Evolutionary conservation across 2,113 vertebrate species (phyloP).

Genomic region (Ivindomyrus marchei): DNA sequence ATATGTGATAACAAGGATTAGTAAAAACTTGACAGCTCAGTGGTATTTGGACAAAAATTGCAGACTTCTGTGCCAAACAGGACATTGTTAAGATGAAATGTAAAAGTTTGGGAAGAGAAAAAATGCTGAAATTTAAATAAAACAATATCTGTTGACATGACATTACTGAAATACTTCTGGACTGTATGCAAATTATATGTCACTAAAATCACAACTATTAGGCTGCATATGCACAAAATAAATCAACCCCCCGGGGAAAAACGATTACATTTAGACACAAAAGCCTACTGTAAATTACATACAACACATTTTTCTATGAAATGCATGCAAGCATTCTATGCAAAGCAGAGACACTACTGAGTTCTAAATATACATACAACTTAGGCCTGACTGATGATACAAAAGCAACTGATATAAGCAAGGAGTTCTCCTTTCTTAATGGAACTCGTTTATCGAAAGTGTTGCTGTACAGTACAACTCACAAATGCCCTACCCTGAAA

Average conservation of each 20-base stretch:
- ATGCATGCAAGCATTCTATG: background rate
- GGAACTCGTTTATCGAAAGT: background rate
- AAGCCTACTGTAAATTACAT: background rate
- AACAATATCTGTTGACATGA: background rate
- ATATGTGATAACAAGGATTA: background rate
- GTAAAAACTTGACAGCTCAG: background rate
- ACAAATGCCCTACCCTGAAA: background rate
- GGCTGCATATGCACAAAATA: background rate
- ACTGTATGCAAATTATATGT: background rate
- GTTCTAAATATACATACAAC: background rate
- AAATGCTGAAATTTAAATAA: background rate
- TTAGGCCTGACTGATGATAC: background rate
- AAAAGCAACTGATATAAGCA: background rate
- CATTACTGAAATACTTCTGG: background rate
- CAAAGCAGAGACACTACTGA: background rate
- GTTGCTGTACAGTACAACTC: background rate
- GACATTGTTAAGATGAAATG: background rate
- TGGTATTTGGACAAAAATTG: background rate
- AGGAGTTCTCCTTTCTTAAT: background rate
- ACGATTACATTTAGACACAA: background rate
- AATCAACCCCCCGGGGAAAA: background rate
- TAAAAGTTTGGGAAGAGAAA: background rate
- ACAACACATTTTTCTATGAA: background rate
- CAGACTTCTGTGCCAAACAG: background rate
- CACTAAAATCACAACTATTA: background rate